Evolutionary conservation across 2,113 vertebrate genomes (phyloP), one percentile per base, ranked within the genome.

Genomic region (Neodontobutis hainanensis): DNA sequence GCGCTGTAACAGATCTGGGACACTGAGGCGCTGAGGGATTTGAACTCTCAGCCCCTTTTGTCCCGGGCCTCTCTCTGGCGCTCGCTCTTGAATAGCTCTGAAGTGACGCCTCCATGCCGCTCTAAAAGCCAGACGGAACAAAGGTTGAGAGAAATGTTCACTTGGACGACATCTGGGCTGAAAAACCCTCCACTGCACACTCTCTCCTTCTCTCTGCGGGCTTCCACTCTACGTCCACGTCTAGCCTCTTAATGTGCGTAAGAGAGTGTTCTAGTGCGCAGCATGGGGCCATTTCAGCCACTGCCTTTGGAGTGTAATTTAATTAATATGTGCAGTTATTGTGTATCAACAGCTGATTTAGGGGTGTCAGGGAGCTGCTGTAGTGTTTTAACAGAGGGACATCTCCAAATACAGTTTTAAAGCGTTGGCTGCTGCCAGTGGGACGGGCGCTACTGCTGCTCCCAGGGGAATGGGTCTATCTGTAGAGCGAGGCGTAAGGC

Each of bases 81-180:
- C 55, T 50, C 0, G 14, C 57, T 45, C 60, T 63, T 74, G 61
- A 73, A 69, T 55, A 51, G 59, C 59, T 70, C 64, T 64, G 27
- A 73, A 68, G 74, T 77, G 77, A 85, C 69, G 53, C 82, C 74
- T 85, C 77, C 68, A 71, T 62, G 72, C 82, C 74, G 77, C 68
- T 77, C 72, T 73, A 77, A 81, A 55, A 74, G 71, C 74, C 62
- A 64, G 55, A 77, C 38, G 66, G 73, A 64, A 73, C 65, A 76
- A 44, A 64, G 73, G 75, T 70, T 73, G 61, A 83, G 70, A 77
- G 79, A 63, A 75, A 73, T 68, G 65, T 73, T 82, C 73, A 75
- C 63, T 72, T 74, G 47, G 75, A 63, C 34, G 59, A 71, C 75
- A 52, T 74, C 51, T 65, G 47, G 38, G 32, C 58, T 60, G 44